Percentiles rank a stretch among this genome's conserved stretches.
Conservation (phyloP, 2,113 vertebrate genomes). For the Eulemur macaco region DNA sequence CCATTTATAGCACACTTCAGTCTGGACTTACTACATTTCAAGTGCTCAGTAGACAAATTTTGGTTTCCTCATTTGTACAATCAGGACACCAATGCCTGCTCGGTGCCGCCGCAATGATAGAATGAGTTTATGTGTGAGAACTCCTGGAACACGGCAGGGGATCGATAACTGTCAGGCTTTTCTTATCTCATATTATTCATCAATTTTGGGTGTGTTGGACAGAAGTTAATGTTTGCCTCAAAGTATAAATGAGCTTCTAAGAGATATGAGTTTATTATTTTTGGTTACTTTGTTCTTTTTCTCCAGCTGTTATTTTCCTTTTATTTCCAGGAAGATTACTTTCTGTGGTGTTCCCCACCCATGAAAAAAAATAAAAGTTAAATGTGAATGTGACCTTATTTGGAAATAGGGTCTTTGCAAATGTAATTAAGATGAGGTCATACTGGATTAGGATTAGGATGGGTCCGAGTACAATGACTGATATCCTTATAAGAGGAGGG, state of each 20-base stretch:
- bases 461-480: neutral
- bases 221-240: neutral
- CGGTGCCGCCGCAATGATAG: neutral
- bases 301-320: neutral
- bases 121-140: neutral
- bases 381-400: neutral
- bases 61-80: neutral
- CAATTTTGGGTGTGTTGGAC: neutral
- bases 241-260: constrained; percentile 22
- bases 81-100: neutral
- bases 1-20: neutral
- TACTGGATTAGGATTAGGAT: no score
- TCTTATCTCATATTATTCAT: neutral
- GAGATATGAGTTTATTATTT: neutral
- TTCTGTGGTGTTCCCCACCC: neutral
- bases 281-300: neutral
- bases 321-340: neutral
- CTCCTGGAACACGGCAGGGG: no score
- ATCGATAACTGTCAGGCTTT: neutral
- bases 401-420: neutral
- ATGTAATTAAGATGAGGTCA: neutral
- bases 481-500: neutral
- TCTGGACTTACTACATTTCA: neutral
- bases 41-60: neutral
- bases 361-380: neutral